Percentiles rank a stretch among this genome's conserved stretches.
Evolutionary conservation across 92 coral and sea anemone genomes (phyloP).

Genomic region (Ricordea florida): DNA sequence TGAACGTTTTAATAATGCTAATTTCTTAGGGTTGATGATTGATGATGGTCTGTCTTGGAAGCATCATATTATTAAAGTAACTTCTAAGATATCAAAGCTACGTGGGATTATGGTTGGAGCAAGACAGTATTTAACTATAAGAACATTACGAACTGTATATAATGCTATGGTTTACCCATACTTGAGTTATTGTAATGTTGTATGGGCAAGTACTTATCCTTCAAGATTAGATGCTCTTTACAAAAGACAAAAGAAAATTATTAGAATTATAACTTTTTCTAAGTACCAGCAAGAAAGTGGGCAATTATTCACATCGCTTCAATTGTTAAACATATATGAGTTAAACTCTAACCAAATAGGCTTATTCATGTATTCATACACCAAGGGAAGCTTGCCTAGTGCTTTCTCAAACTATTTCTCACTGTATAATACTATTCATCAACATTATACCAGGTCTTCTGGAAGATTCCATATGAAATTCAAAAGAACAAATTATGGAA

Average conservation of each 20-base stretch:
- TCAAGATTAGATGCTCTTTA: background rate
- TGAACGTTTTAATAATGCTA: no score
- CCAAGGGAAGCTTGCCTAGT: no score
- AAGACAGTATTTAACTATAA: background rate
- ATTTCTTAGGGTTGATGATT: background rate
- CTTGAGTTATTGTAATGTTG: constrained; percentile 11
- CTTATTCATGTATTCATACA: background rate
- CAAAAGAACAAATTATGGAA: background rate
- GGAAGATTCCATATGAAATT: background rate
- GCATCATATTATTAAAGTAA: background rate
- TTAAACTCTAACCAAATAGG: background rate
- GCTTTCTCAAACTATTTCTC: background rate
- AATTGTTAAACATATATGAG: background rate
- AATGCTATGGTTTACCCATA: background rate
- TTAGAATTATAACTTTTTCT: background rate
- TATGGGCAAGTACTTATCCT: constrained; percentile 7
- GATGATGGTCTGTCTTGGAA: background rate
- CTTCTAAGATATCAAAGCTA: background rate
- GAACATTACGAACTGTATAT: background rate
- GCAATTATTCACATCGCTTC: background rate
- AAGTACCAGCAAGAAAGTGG: background rate
- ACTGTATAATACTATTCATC: background rate
- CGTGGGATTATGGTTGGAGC: background rate
- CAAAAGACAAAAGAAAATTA: background rate
- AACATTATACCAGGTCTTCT: no score